Conservation (phyloP, 2,113 vertebrate species). For the Clinocottus analis region DNA sequence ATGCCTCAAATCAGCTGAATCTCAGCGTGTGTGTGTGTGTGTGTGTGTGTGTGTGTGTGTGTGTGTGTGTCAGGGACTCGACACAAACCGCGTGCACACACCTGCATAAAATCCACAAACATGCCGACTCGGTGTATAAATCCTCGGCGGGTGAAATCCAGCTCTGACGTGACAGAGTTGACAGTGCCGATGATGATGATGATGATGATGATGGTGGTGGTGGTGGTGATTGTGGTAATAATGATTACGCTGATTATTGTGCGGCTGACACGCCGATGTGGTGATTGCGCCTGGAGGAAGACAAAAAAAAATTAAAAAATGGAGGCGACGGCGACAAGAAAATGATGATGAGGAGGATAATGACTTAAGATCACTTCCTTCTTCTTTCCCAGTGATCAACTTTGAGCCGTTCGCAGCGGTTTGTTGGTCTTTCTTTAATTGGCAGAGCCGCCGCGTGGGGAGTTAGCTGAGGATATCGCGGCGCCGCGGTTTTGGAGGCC, state of each 20-base stretch:
- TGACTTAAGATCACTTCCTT: slow-evolving; percentile 49
- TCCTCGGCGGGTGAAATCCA: slow-evolving; percentile 40
- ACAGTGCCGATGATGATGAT: slow-evolving; percentile 46
- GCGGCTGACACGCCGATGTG: slow-evolving; percentile 57
- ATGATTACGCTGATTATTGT: slow-evolving; percentile 71
- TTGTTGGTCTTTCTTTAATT: slow-evolving; percentile 75
- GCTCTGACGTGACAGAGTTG: slow-evolving; percentile 44
- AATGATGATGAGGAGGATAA: slow-evolving; percentile 41
- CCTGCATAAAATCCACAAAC: slow-evolving; percentile 3
- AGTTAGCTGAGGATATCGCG: slow-evolving; percentile 67
- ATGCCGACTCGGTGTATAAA: slow-evolving; percentile 17
- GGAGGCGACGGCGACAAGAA: slow-evolving; percentile 55
- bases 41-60: no score
- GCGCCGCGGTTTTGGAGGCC: slow-evolving; percentile 48
- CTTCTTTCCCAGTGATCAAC: slow-evolving; percentile 49
- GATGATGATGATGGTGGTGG: slow-evolving; percentile 70
- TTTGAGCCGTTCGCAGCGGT: slow-evolving; percentile 30
- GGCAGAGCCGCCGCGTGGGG: slow-evolving; percentile 46
- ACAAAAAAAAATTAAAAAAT: no score
- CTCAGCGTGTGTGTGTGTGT: no score
- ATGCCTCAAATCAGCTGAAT: slow-evolving; percentile 45
- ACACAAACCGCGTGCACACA: not conserved
- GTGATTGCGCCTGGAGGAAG: slow-evolving; percentile 57
- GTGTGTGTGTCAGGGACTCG: not conserved
- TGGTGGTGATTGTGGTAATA: slow-evolving; percentile 71